Conservation (phyloP, 1,140 invertebrate genomes). For the Pemphigus obesinymphae region DNA sequence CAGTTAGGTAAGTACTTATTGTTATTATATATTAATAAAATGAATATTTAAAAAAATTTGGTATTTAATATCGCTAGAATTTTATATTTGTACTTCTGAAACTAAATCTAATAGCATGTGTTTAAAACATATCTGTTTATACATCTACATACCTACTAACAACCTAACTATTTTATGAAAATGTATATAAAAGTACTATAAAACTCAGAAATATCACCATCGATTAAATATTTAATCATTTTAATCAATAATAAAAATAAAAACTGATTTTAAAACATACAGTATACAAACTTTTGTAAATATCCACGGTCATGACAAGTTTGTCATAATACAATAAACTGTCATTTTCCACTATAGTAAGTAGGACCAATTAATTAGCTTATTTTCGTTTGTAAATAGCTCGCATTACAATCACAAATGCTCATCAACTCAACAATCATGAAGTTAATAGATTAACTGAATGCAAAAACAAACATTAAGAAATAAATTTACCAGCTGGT, state of each 20-base stretch:
- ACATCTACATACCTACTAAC: not conserved
- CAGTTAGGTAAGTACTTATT: too few species aligned
- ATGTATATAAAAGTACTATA: not conserved
- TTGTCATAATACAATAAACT: not conserved
- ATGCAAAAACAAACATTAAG: conserved; percentile 31
- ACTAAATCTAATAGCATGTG: not conserved
- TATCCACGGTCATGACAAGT: not conserved
- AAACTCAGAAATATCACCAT: not conserved
- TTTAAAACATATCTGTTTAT: not conserved
- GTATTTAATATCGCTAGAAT: too few species aligned
- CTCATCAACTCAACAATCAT: not conserved
- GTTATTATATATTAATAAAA: too few species aligned
- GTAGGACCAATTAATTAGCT: not conserved
- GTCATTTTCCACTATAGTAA: not conserved
- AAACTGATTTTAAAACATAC: conserved; percentile 56
- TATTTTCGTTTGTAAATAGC: not conserved
- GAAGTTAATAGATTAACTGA: not conserved
- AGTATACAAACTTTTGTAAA: not conserved
- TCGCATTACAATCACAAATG: not conserved
- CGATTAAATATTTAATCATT: too few species aligned
- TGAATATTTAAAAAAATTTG: too few species aligned
- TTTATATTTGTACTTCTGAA: not conserved
- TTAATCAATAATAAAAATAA: too few species aligned
- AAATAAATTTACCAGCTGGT: conserved; percentile 47
- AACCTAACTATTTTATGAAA: not conserved